phyloP scores from a whole-genome alignment of 2,113 vertebrate species.

The Tragelaphus imberbis region DNA sequence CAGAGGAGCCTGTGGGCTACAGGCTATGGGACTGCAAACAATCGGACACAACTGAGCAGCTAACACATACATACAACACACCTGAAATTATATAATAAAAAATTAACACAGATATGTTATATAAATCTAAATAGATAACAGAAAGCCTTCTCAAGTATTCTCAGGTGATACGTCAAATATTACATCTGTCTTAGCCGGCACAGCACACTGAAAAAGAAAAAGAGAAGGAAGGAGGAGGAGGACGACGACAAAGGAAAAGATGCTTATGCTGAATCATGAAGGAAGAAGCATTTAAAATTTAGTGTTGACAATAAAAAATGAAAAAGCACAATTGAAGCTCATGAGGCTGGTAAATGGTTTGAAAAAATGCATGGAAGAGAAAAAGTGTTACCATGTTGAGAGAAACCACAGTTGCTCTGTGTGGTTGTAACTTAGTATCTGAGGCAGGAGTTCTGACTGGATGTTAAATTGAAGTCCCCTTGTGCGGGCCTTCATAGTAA shows the following conservation, averaged over 20 bases:
- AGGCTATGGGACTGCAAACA: not conserved
- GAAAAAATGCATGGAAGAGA: not conserved
- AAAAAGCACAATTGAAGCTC: not conserved
- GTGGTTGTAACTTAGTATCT: not conserved
- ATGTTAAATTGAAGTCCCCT: not conserved
- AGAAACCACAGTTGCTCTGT: not conserved
- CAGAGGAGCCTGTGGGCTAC: not conserved
- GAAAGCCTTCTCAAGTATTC: not conserved
- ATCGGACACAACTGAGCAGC: not conserved
- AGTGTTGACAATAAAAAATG: not conserved
- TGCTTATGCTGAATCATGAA: not conserved
- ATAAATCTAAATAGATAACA: not conserved
- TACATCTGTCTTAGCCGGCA: not conserved
- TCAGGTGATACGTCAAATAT: not conserved
- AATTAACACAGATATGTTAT: not conserved
- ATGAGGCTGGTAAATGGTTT: not conserved
- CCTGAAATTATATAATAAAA: not conserved
- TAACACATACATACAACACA: not conserved
- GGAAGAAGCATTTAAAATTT: not conserved
- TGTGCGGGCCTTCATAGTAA: not conserved
- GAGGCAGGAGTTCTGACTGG: not conserved
- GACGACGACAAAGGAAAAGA: not conserved
- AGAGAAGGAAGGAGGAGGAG: not conserved
- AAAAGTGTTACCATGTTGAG: not conserved
- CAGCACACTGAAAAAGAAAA: not conserved